Base-by-base conservation (phyloP, 2,888 invertebrate genomes). In the Drosophila pseudotalamancana region DNA sequence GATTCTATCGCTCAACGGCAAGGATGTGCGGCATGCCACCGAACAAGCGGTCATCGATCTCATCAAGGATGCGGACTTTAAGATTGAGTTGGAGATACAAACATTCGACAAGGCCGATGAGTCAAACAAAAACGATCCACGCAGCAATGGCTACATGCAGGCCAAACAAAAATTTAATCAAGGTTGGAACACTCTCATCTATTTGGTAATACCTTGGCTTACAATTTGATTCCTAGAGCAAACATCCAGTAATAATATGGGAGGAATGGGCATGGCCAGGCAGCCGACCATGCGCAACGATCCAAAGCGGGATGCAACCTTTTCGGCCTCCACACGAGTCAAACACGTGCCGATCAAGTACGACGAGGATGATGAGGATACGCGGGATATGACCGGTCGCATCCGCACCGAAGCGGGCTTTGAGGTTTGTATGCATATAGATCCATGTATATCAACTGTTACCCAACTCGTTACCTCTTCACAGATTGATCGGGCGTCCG, bases 31-130 rank as follows among this genome's bases (percentile, higher is more conserved):
- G 61, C 95, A 96, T 69, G 97, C 98, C 6, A 97, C 96, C 73
- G 99, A 99, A 89, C 98, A 98, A 89, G 93, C 95, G 76, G 99
- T 99, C 1, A 98, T 99, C 9, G 96, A 97, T 91, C 95, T 97
- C 8, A 99, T 99, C 88, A 95, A 97, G 90, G 95, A 96, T 51
- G 96, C 99, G 14, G 95, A 96, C 18, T 97, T 96, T 90, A 96
- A 96, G 49, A 97, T 99, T 68, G 94, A 94, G 27, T 96, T 99
- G 88, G 94, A 98, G 32, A 96, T 99, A 40, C 99, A 99, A 92
- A 94, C 93, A 71, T 91, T 93, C 53, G 90, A 83, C 39, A 88
- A 89, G 77, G 89, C 21, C 45, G 71, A 77, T 0, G 87, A 81
- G 12, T 40, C 60, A 14, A 69, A 54, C 12, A 85, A 83, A 40